Percentiles rank a stretch among this genome's conserved stretches.
phyloP scores from a whole-genome alignment of 2,113 vertebrate species.

The Mobula birostris region DNA sequence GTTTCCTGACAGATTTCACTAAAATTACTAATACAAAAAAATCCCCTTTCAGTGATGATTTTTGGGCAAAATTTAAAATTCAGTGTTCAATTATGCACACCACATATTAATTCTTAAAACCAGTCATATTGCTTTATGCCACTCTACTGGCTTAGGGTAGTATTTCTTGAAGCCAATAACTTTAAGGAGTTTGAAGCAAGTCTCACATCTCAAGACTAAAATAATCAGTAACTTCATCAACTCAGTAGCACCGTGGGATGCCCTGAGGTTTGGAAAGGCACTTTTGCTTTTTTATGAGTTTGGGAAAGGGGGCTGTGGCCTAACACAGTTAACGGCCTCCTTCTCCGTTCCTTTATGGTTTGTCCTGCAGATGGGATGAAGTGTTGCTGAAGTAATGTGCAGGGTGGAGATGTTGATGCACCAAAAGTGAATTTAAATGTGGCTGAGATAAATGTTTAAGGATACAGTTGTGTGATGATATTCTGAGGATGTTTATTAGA shows the following conservation, averaged over 20 bases:
- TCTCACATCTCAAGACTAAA: neutral
- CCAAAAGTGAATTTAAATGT: neutral
- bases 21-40: neutral
- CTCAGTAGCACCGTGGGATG: neutral
- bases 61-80: neutral
- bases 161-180: neutral
- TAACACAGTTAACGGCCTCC: neutral
- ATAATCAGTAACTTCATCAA: neutral
- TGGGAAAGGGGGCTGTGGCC: neutral
- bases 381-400: neutral
- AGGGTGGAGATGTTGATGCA: neutral
- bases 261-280: neutral
- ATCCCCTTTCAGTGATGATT: neutral
- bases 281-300: neutral
- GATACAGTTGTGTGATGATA: neutral
- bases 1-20: neutral
- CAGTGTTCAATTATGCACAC: neutral
- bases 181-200: neutral
- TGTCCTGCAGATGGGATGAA: neutral
- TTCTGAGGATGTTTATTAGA: neutral
- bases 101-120: neutral
- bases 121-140: neutral
- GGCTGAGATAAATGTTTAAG: neutral
- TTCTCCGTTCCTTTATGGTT: neutral
- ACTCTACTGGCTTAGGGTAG: neutral